phyloP scores from a whole-genome alignment of 2,113 vertebrate species.

The Origma solitaria region DNA sequence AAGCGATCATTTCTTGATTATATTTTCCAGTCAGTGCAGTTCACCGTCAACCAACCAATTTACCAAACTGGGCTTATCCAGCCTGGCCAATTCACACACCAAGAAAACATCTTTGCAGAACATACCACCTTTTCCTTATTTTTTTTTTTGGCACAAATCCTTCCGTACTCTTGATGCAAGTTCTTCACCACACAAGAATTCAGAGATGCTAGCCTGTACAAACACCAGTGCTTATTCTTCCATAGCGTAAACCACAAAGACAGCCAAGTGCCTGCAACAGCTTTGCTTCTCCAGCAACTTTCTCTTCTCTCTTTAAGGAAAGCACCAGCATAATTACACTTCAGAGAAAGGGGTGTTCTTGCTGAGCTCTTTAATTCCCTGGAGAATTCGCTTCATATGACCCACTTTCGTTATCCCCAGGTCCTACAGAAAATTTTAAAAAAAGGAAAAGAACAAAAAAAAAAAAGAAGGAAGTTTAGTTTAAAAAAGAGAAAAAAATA shows the following conservation, averaged over 20 bases:
- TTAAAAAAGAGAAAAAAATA: background rate
- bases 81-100: conserved; percentile 70
- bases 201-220: conserved; percentile 35
- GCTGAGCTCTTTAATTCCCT: conserved; percentile 98
- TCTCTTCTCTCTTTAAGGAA: conserved; percentile 33
- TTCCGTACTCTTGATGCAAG: conserved; percentile 40
- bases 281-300: conserved; percentile 43
- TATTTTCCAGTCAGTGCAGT: conserved; percentile 43
- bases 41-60: background rate
- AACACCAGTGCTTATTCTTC: conserved; percentile 46
- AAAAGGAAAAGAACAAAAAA: background rate
- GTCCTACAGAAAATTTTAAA: conserved; percentile 74
- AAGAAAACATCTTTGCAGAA: conserved; percentile 72
- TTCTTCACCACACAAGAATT: conserved; percentile 16
- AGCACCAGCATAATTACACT: conserved; percentile 73
- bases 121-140: background rate
- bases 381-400: conserved; percentile 99
- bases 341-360: conserved; percentile 82
- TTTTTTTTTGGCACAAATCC: conserved; percentile 77
- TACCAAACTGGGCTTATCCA: conserved; percentile 67
- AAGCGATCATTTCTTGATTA: conserved; percentile 71
- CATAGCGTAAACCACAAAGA: conserved; percentile 33
- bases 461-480: background rate
- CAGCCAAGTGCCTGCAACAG: conserved; percentile 29
- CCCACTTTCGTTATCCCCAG: conserved; percentile 99